These are phyloP conservation scores for Caiman crocodilus DNA, from an alignment of 2,797 vertebrate genomes.

Conservation along the genomic window DNA sequence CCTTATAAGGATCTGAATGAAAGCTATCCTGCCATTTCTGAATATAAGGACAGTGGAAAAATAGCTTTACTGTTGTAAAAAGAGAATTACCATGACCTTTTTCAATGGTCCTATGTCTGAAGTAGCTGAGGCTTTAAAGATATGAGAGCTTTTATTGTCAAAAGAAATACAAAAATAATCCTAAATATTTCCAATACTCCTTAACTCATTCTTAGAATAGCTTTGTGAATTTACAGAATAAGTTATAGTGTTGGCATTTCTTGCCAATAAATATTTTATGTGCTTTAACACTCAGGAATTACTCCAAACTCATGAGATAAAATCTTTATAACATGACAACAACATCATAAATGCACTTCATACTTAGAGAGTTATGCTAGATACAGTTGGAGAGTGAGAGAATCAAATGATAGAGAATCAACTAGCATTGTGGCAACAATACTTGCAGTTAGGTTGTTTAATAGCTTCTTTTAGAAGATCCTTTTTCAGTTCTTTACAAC, in stretches of 20 bases:
- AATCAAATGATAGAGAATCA: not conserved
- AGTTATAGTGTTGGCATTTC: not conserved
- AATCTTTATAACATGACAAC: not conserved
- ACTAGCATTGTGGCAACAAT: not conserved
- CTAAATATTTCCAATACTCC: not conserved
- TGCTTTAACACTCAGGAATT: not conserved
- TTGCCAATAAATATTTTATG: not conserved
- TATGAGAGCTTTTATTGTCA: not conserved
- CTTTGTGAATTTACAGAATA: not conserved
- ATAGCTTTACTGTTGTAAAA: not conserved
- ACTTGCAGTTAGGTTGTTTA: not conserved
- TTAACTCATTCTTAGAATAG: not conserved
- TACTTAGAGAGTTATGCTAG: not conserved
- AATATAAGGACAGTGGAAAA: not conserved
- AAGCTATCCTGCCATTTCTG: not conserved
- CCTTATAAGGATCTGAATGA: not conserved
- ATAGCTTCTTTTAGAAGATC: not conserved
- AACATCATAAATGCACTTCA: not conserved
- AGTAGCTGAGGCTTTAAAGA: not conserved
- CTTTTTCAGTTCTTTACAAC: not conserved
- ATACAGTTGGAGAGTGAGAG: not conserved
- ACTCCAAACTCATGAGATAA: not conserved
- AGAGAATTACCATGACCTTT: not conserved
- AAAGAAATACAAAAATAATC: not conserved
- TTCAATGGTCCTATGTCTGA: not conserved